Conservation (phyloP, 2,113 vertebrate genomes). For the Actenoides hombroni region DNA sequence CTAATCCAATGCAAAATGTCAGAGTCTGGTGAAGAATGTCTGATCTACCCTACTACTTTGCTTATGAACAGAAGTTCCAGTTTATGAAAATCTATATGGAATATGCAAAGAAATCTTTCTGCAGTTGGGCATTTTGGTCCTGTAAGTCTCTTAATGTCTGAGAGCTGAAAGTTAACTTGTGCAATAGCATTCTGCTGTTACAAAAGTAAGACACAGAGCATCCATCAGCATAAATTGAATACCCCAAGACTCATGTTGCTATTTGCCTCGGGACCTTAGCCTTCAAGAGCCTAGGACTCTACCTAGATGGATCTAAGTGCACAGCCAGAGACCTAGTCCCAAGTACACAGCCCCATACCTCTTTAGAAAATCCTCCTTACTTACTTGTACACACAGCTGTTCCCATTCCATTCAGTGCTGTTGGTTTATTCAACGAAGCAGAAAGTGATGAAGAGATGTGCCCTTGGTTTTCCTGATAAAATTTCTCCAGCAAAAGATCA, state of each 20-base stretch:
- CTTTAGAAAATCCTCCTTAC: background rate
- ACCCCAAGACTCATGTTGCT: background rate
- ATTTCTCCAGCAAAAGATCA: constrained; percentile 87
- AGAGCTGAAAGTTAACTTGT: background rate
- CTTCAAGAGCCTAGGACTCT: background rate
- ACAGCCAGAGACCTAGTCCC: background rate
- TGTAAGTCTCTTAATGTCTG: background rate
- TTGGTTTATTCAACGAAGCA: constrained; percentile 48
- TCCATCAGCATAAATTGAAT: background rate
- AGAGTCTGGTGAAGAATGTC: background rate
- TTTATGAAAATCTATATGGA: background rate
- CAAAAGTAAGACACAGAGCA: background rate
- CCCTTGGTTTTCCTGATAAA: constrained; percentile 79
- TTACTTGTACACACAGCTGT: constrained; percentile 69
- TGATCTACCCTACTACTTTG: background rate
- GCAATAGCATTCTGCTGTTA: background rate
- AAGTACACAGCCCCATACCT: background rate
- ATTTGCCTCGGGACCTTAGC: background rate
- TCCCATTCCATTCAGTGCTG: constrained; percentile 32
- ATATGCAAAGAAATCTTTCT: background rate
- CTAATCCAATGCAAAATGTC: background rate
- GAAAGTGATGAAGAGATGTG: constrained; percentile 73
- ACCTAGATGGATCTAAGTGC: background rate
- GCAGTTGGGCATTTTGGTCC: background rate
- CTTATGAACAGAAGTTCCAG: background rate